Conservation (phyloP, 2,113 vertebrate genomes). For the Typhlomys cinereus region DNA sequence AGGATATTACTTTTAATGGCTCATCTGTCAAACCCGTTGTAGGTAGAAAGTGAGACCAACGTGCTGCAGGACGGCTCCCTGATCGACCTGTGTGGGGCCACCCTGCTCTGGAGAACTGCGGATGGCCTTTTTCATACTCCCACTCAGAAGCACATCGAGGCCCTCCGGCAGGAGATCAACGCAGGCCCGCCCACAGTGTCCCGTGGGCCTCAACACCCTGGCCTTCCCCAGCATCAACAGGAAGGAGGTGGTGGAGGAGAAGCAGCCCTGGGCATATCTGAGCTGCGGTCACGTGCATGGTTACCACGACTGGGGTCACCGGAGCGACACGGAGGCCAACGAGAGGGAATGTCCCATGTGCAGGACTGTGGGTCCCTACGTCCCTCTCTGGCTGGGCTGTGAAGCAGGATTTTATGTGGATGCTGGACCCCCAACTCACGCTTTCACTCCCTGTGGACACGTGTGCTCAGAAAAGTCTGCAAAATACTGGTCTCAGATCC, state of each 20-base stretch:
- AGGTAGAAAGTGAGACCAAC: conserved; percentile 98
- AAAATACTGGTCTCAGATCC: conserved; percentile 98
- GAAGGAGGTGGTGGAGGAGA: conserved; percentile 96
- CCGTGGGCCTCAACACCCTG: conserved; percentile 96
- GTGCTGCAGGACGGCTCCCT: conserved; percentile 96
- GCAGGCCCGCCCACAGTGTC: conserved; percentile 96
- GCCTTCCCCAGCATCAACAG: conserved; percentile 98
- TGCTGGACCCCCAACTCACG: conserved; percentile 94
- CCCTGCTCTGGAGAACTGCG: conserved; percentile 95
- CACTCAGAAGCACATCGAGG: conserved; percentile 98
- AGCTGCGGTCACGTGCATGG: conserved; percentile 98
- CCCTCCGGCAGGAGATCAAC: conserved; percentile 97
- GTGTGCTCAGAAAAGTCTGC: conserved; percentile 98
- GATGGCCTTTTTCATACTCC: conserved; percentile 96
- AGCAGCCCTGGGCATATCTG: conserved; percentile 98
- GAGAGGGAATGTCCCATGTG: conserved; percentile 99
- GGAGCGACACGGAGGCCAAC: conserved; percentile 92
- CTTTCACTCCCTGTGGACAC: conserved; percentile 97
- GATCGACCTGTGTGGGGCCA: conserved; percentile 97
- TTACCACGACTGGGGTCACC: conserved; percentile 98
- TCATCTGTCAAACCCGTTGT: background rate
- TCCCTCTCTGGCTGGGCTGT: conserved; percentile 97
- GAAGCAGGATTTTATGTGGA: conserved; percentile 98
- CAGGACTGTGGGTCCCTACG: conserved; percentile 95
- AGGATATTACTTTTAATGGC: background rate